phyloP scores from a whole-genome alignment of 2,113 vertebrate species.

The Psittacus erithacus region DNA sequence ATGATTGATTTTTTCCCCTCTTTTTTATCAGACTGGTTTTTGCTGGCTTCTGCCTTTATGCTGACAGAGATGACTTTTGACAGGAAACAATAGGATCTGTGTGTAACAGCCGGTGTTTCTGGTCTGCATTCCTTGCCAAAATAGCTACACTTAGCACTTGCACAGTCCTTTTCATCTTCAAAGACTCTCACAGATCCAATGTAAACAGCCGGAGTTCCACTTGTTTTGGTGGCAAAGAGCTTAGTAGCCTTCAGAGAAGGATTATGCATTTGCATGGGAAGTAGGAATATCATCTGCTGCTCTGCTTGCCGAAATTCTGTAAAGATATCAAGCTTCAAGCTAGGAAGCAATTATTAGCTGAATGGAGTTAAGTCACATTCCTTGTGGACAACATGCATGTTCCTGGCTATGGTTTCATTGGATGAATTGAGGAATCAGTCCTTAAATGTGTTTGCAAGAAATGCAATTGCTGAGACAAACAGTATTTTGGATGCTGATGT shows the following conservation, averaged over 20 bases:
- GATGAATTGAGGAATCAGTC: not conserved
- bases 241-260: conserved; percentile 47
- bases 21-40: not conserved
- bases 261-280: conserved; percentile 49
- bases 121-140: conserved; percentile 26
- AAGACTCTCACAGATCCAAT: not conserved
- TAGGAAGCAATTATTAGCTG: not conserved
- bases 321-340: not conserved
- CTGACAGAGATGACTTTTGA: conserved; percentile 14
- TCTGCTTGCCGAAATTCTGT: not conserved
- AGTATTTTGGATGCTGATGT: not conserved
- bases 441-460: conserved; percentile 11
- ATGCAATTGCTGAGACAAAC: not conserved
- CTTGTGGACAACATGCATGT: not conserved
- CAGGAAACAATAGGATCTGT: conserved; percentile 32
- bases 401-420: not conserved
- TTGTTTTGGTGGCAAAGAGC: conserved; percentile 53
- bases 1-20: accelerated
- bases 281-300: conserved; percentile 9
- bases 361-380: not conserved
- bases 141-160: conserved; percentile 39
- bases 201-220: conserved; percentile 19
- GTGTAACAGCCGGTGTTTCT: conserved; percentile 2
- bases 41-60: conserved; percentile 11
- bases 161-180: conserved; percentile 59